Evolutionary conservation across 2,888 invertebrate species (phyloP).

Genomic region (Thera britannica): DNA sequence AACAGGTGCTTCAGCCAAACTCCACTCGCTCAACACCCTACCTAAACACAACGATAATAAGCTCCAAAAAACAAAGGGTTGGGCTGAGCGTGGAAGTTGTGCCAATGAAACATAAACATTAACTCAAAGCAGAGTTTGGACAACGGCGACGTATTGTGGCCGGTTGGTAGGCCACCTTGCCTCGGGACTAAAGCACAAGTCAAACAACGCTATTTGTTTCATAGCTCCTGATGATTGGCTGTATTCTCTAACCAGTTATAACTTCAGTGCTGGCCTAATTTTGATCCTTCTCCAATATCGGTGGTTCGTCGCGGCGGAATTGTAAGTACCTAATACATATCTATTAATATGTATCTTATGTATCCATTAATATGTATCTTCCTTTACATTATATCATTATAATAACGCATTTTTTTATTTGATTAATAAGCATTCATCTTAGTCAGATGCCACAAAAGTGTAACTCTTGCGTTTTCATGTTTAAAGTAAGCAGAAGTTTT

Average conservation of each 20-base stretch:
- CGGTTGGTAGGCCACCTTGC: background rate
- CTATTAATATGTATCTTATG: too few relatives aligned
- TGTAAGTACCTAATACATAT: too few relatives aligned
- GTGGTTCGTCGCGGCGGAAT: too few relatives aligned
- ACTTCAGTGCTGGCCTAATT: too few relatives aligned
- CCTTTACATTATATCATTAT: too few relatives aligned
- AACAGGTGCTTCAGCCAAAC: conserved; percentile 22
- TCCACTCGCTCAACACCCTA: conserved; percentile 19
- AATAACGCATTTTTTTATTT: too few relatives aligned
- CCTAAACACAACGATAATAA: conserved; percentile 18
- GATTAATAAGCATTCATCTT: too few relatives aligned
- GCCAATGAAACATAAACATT: conserved; percentile 30
- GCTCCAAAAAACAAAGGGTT: conserved; percentile 25
- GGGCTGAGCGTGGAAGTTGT: conserved; percentile 21
- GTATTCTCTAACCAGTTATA: too few relatives aligned
- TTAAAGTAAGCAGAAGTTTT: background rate
- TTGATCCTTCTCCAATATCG: too few relatives aligned
- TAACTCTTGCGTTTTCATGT: too few relatives aligned
- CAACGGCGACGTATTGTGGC: conserved; percentile 18
- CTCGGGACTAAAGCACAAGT: conserved; percentile 16
- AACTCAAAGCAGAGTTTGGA: conserved; percentile 24
- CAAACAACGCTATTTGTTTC: conserved; percentile 15
- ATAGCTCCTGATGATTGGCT: conserved; percentile 4
- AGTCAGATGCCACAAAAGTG: too few relatives aligned
- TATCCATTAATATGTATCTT: too few relatives aligned